These are phyloP conservation scores for Acrobasis consociella DNA, from an alignment of 2,888 invertebrate genomes.

Conservation along the genomic window DNA sequence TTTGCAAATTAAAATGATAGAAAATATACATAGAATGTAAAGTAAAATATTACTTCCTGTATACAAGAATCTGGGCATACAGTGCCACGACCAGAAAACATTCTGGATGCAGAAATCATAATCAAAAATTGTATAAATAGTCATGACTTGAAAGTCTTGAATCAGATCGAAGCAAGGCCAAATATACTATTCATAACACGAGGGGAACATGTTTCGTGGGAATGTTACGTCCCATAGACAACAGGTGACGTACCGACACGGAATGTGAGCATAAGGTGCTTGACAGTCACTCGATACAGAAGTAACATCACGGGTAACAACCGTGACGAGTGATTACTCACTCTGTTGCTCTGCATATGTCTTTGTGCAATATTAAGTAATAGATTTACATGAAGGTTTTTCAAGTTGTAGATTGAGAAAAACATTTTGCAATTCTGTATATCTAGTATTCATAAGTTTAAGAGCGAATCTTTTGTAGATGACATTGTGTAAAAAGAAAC, in stretches of 20 bases:
- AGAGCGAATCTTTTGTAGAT: no score
- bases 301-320: conserved; percentile 19
- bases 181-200: conserved; percentile 23
- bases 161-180: background rate
- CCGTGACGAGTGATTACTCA: conserved; percentile 22
- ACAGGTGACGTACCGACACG: conserved; percentile 74
- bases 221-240: conserved; percentile 48
- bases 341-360: conserved; percentile 10
- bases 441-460: no score
- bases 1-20: no score
- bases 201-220: conserved; percentile 54
- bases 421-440: no score
- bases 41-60: no score
- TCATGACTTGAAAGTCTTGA: background rate
- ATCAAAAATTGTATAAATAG: no score
- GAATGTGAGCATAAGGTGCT: conserved; percentile 45
- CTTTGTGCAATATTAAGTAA: conserved; percentile 6
- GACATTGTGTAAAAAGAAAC: no score
- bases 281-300: conserved; percentile 15
- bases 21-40: no score
- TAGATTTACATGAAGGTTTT: background rate
- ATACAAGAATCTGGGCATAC: no score
- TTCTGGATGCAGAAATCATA: no score
- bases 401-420: no score
- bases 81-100: no score